A percentile compares a stretch with the other conserved stretches of the same genome.
Evolutionary conservation across 1,140 invertebrate genomes (phyloP).

Genomic region (Papilio xuthus): DNA sequence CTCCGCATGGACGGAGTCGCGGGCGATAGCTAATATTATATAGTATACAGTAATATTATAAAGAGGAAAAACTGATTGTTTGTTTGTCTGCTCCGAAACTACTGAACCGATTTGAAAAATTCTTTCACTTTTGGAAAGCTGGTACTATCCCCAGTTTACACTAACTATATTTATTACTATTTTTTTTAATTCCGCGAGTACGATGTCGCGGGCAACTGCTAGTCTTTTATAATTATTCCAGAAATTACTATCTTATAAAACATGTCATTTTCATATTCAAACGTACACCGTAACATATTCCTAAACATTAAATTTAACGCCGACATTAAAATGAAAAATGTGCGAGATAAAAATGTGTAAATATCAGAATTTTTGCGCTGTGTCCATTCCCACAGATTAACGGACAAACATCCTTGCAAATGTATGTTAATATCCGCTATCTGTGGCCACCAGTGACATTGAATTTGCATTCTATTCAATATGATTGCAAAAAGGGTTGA

Average conservation of each 20-base stretch:
- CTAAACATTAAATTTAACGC: conserved; percentile 19
- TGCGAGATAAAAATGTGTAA: conserved; percentile 19
- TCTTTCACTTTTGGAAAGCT: no score
- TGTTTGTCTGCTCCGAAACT: no score
- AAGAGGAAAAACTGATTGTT: not conserved
- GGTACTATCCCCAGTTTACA: no score
- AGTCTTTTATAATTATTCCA: not conserved
- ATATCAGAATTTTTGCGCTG: conserved; percentile 41
- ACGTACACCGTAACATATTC: not conserved
- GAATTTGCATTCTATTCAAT: conserved; percentile 55
- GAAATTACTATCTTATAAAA: not conserved
- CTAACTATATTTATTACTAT: no score
- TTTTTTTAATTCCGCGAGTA: no score
- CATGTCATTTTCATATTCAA: not conserved
- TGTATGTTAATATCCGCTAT: conserved; percentile 56
- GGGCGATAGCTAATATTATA: no score
- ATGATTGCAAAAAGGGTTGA: not conserved
- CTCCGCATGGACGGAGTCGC: no score
- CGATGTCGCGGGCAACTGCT: no score
- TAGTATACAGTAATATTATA: not conserved
- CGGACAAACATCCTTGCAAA: conserved; percentile 41
- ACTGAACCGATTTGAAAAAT: no score
- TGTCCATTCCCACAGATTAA: conserved; percentile 50
- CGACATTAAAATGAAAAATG: conserved; percentile 29
- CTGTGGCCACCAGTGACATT: conserved; percentile 45